Conservation (phyloP, 2,797 vertebrate species). For the Pygocentrus nattereri region DNA sequence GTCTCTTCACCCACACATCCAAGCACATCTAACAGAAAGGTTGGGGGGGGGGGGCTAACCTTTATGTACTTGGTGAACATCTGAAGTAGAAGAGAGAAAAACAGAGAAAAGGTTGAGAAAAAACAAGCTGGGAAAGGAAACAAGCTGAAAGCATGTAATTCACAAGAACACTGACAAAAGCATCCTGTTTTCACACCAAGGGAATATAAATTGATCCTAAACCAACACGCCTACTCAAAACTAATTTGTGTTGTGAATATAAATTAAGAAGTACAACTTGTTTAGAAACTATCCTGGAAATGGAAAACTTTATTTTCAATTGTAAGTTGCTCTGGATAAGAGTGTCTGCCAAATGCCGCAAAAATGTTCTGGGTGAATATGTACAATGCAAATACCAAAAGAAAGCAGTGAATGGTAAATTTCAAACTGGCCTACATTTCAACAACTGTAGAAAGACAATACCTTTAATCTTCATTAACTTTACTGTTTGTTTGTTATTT, state of each 20-base stretch:
- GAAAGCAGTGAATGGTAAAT: no score
- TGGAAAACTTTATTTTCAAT: no score
- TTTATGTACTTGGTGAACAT: conserved; percentile 99
- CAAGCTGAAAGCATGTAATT: neutral
- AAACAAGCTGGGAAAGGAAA: neutral
- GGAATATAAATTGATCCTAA: neutral
- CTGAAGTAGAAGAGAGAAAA: conserved; percentile 83
- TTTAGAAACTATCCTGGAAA: no score
- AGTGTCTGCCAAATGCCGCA: no score
- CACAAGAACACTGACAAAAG: neutral
- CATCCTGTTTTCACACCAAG: neutral
- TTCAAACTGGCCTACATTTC: no score
- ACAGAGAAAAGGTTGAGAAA: conserved; percentile 44
- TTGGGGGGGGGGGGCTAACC: conserved; percentile 83
- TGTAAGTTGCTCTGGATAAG: no score
- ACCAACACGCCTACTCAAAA: neutral
- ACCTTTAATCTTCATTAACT: no score
- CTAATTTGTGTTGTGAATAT: conserved; percentile 60
- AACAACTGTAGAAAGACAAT: no score
- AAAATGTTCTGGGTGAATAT: no score
- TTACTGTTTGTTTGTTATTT: no score
- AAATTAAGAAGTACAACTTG: neutral
- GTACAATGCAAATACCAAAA: no score
- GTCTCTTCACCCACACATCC: conserved; percentile 47
- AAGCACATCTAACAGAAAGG: conserved; percentile 69